These are phyloP conservation scores for Molorchus minor DNA, from an alignment of 2,888 invertebrate species.

Conservation along the genomic window DNA sequence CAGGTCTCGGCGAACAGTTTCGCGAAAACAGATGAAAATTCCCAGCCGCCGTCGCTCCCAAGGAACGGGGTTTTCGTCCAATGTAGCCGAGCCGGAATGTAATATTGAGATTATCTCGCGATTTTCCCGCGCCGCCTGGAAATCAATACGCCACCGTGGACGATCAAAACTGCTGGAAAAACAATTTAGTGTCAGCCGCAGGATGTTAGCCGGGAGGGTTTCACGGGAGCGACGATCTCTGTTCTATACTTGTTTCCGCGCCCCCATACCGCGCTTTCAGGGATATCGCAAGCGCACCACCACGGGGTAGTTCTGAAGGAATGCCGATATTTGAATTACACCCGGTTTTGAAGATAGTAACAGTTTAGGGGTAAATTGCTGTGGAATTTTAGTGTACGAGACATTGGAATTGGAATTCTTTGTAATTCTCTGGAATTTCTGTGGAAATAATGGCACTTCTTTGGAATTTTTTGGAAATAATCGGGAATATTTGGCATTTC, in stretches of 20 bases:
- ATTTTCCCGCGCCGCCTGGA: conserved; percentile 48
- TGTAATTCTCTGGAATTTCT: too few species aligned
- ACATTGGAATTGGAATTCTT: too few species aligned
- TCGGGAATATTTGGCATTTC: too few species aligned
- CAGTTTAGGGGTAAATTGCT: too few species aligned
- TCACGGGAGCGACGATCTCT: not conserved
- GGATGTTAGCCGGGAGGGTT: not conserved
- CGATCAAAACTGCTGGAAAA: conserved; percentile 46
- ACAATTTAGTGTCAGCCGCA: conserved; percentile 30
- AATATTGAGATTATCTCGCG: conserved; percentile 53
- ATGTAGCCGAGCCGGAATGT: conserved; percentile 51
- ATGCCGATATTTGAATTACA: conserved; percentile 8
- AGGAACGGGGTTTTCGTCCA: conserved; percentile 43
- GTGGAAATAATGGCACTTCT: too few species aligned
- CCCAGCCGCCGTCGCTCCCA: conserved; percentile 19
- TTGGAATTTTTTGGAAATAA: too few species aligned
- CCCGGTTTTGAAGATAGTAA: too few species aligned
- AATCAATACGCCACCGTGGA: conserved; percentile 55
- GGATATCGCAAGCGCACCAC: conserved; percentile 7
- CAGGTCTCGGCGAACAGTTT: conserved; percentile 21
- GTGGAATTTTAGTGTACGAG: too few species aligned
- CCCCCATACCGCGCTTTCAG: conserved; percentile 22
- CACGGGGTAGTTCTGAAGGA: not conserved
- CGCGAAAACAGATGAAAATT: conserved; percentile 36
- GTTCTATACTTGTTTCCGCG: conserved; percentile 28